Base-by-base conservation (phyloP, 2,797 vertebrate species). In the Tiaroga cobitis region DNA sequence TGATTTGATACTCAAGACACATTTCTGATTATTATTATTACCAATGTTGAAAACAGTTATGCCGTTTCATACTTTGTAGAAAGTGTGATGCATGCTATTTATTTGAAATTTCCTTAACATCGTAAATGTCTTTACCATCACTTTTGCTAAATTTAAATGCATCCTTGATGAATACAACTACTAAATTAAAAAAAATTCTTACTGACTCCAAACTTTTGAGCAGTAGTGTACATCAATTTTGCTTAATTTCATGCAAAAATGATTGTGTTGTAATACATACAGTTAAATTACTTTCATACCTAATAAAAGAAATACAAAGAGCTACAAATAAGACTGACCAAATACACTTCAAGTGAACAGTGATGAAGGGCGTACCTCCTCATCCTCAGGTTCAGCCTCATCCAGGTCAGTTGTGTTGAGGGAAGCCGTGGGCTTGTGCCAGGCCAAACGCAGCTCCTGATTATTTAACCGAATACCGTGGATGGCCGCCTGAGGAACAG, bases 381-480 rank as follows among this genome's bases (percentile, higher is more conserved):
- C 98, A 69, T 99, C 98, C 81, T 98, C 97, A 5, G 95, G 95
- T 88, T 99, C 97, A 51, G 93, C 94, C 88, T 99, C 97, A 32
- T 98, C 97, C 54, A 94, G 92, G 90, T 98, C 96, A 41, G 88
- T 91, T 70, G 94, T 59, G 88, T 92, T 96, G 86, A 96, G 94
- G 46, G 89, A 76, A 1, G 67, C 74, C 1, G 80, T 82, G 79
- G 97, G 97, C 88, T 98, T 99, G 91, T 97, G 97, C 98, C 98
- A 99, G 9, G 98, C 95, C 93, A 99, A 92, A 84, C 95, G 97
- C 74, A 99, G 90, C 75, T 95, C 95, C 86, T 97, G 96, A 88
- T 95, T 97, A 95, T 99, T 99, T 86, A 99, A 95, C 90, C 93
- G 96, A 91, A 95, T 92, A 86, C 98, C 97, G 61, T 97, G 97